Percentiles rank a stretch among this genome's conserved stretches.
These are phyloP conservation scores for Cryptoblepharus egeriae DNA, from an alignment of 2,797 vertebrate genomes.

Conservation along the genomic window DNA sequence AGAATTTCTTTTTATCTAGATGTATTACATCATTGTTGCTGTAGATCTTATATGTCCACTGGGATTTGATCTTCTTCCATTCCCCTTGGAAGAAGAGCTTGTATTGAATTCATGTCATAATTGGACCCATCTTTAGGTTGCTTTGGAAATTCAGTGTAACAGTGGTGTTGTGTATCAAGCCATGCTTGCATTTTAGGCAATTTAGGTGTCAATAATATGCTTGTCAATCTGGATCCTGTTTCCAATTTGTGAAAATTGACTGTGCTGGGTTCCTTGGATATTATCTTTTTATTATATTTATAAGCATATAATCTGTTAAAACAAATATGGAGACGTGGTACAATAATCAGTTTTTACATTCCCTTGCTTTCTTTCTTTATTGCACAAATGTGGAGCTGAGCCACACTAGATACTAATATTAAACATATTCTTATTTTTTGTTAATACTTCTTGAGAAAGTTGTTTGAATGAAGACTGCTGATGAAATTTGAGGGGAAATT, in stretches of 20 bases:
- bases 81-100: slow-evolving; percentile 72
- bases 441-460: background rate
- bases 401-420: background rate
- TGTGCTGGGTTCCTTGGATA: slow-evolving; percentile 6
- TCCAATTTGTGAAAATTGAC: slow-evolving; percentile 47
- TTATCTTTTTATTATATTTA: too few species aligned
- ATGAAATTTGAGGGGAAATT: background rate
- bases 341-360: slow-evolving; percentile 36
- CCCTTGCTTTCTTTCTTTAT: slow-evolving; percentile 12
- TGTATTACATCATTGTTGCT: slow-evolving; percentile 78
- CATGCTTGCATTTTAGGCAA: slow-evolving; percentile 61
- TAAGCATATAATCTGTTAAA: background rate
- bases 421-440: slow-evolving; percentile 5
- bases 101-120: slow-evolving; percentile 72
- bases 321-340: slow-evolving; percentile 44
- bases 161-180: slow-evolving; percentile 59
- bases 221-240: slow-evolving; percentile 45
- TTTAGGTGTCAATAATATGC: slow-evolving; percentile 61
- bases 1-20: slow-evolving; percentile 78
- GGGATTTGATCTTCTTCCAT: slow-evolving; percentile 77
- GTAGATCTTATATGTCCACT: slow-evolving; percentile 68
- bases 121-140: slow-evolving; percentile 71
- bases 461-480: background rate
- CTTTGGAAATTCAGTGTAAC: slow-evolving; percentile 68
- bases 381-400: background rate